These are phyloP conservation scores for Macaria notata DNA, from an alignment of 2,888 invertebrate genomes.

Conservation along the genomic window DNA sequence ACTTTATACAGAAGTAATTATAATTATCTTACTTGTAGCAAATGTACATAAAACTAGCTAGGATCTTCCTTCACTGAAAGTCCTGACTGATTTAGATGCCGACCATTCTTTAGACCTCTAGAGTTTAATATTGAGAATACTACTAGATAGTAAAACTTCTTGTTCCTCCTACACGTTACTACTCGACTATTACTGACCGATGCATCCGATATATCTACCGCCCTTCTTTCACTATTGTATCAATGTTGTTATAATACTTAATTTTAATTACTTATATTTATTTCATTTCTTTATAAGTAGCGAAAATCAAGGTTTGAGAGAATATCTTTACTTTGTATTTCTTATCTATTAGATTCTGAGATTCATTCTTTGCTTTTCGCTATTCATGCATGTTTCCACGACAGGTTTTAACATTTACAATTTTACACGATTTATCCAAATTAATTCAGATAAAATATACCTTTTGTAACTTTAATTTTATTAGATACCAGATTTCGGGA, in stretches of 20 bases:
- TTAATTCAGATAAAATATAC: conserved; percentile 3
- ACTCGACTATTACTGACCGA: conserved; percentile 58
- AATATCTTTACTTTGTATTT: conserved; percentile 20
- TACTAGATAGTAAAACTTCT: conserved; percentile 46
- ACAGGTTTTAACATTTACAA: conserved; percentile 10
- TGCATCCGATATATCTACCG: conserved; percentile 76
- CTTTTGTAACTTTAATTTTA: background rate
- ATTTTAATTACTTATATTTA: conserved; percentile 38
- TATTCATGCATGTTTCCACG: conserved; percentile 33
- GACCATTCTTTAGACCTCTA: conserved; percentile 60
- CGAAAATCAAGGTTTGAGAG: conserved; percentile 40
- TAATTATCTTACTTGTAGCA: conserved; percentile 25
- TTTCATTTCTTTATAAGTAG: conserved; percentile 39
- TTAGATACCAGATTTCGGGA: too few relatives aligned
- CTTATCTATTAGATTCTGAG: conserved; percentile 24
- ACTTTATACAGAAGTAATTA: conserved; percentile 18
- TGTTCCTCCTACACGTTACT: conserved; percentile 41
- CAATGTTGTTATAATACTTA: conserved; percentile 70
- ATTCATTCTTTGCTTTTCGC: conserved; percentile 35
- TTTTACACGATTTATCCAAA: conserved; percentile 10
- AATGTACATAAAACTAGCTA: conserved; percentile 32
- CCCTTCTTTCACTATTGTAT: conserved; percentile 82
- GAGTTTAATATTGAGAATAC: conserved; percentile 47
- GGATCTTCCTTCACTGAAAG: conserved; percentile 37
- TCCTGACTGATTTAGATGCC: conserved; percentile 47